Percentiles rank a stretch among this genome's conserved stretches.
Evolutionary conservation across 2,113 vertebrate species (phyloP).

Genomic region (Gavialis gangeticus): DNA sequence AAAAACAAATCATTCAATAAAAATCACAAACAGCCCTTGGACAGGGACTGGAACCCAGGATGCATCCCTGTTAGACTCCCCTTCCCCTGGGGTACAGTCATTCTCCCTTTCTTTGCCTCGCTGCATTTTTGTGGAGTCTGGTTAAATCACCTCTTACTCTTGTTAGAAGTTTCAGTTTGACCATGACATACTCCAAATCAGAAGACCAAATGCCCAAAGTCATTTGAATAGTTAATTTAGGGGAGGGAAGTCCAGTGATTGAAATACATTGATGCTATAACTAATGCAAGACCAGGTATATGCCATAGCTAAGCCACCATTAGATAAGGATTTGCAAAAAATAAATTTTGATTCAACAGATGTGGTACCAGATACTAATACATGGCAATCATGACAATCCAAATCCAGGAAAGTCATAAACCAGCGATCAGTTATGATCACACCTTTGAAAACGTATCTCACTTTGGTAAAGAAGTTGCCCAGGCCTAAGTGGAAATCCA

Average conservation of each 20-base stretch:
- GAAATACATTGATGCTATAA: background rate
- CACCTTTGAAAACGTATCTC: background rate
- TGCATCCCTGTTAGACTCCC: no score
- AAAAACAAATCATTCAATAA: no score
- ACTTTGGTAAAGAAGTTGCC: background rate
- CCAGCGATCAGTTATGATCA: accelerated
- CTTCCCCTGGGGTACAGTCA: no score
- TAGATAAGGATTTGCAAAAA: background rate
- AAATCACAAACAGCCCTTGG: no score
- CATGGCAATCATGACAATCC: background rate
- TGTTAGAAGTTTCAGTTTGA: no score
- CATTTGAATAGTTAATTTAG: background rate
- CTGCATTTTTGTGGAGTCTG: no score
- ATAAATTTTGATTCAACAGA: background rate
- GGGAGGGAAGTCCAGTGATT: background rate
- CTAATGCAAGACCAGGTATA: background rate
- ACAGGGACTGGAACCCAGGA: no score
- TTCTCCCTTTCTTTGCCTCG: no score
- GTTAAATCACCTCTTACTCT: no score
- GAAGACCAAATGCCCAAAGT: background rate
- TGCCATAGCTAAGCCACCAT: background rate
- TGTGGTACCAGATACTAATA: background rate
- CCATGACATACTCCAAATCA: background rate
- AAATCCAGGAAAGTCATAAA: background rate
- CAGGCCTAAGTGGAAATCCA: no score